Base-by-base conservation (phyloP, 2,888 invertebrate genomes). In the Muscina levida region DNA sequence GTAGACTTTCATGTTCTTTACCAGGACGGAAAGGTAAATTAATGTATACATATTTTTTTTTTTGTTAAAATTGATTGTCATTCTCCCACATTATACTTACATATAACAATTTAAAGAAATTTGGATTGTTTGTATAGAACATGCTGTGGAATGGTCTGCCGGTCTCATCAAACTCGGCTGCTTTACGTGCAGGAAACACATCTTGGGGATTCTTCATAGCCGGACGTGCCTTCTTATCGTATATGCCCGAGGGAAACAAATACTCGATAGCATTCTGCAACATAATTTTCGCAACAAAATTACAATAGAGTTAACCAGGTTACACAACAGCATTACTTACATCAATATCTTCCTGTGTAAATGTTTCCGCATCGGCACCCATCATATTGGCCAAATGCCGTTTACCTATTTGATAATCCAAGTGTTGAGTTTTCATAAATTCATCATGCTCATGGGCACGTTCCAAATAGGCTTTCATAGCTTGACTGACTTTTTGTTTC, bases 381-480 rank as follows among this genome's bases (percentile, higher is more conserved):
- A 99, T 99, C 94, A 99, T 99, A 89, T 98, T 98, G 0, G 99
- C 99, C 82, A 99, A 93, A 92, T 99, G 98, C 39, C 98, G 92
- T 89, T 96, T 97, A 15, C 99, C 99, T 86, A 97, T 94, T 89
- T 96, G 94, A 90, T 94, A 99, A 86, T 98, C 96, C 11, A 93
- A 90, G 66, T 92, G 92, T 90, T 97, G 94, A 82, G 93, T 93
- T 86, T 94, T 93, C 93, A 98, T 96, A 87, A 97, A 97, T 81
- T 94, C 93, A 87, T 97, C 95, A 88, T 97, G 95, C 86, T 94
- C 93, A 85, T 92, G 92, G 6, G 97, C 95, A 86, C 96, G 92
- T 88, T 97, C 94, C 80, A 98, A 91, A 89, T 98, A 98, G 0
- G 95, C 93, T 89, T 93, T 94, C 97, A 98, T 98, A 6, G 97